Evolutionary conservation across 2,113 vertebrate genomes (phyloP).

Genomic region (Urocitellus parryii): DNA sequence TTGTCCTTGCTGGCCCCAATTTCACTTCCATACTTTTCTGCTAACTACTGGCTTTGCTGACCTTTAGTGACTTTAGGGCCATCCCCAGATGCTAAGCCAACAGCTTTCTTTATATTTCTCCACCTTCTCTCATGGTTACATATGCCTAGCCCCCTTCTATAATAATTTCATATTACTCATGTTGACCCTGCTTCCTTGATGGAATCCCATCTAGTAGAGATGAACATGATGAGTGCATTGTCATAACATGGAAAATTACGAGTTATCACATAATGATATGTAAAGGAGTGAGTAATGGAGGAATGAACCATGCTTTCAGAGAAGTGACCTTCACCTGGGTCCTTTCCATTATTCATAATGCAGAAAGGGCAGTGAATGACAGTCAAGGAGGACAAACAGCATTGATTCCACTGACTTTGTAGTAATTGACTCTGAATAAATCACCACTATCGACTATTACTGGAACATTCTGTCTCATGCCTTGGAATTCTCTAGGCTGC

Average conservation of each 20-base stretch:
- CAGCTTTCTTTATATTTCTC: neutral
- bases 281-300: neutral
- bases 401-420: neutral
- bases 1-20: neutral
- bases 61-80: neutral
- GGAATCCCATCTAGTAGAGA: neutral
- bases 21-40: neutral
- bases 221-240: neutral
- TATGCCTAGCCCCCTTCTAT: neutral
- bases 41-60: neutral
- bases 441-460: neutral
- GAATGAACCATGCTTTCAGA: neutral
- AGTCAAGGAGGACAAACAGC: neutral
- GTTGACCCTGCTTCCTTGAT: neutral
- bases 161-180: neutral
- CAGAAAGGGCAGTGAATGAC: neutral
- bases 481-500: neutral
- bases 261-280: neutral
- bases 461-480: neutral
- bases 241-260: neutral
- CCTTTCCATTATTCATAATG: neutral
- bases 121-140: neutral
- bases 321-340: neutral
- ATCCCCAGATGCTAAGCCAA: neutral
- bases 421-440: neutral